Evolutionary conservation across 23 tunicate genomes (phyloP), one percentile per base, ranked within the genome.

Genomic region (Botrylloides violaceus): DNA sequence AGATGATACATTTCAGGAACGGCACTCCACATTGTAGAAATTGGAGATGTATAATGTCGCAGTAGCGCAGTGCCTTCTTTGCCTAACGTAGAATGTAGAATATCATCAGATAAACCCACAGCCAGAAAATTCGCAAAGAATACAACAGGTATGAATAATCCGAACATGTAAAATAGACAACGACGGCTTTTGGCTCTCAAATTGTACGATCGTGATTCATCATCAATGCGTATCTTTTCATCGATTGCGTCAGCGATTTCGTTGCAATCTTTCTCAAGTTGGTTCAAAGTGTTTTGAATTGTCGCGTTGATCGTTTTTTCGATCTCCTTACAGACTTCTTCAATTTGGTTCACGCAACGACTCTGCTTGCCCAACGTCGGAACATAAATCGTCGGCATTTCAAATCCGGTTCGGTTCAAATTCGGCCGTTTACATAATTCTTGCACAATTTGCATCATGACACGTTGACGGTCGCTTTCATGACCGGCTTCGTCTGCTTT

Each of bases 401-500:
- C 98, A 35, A 83, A 91, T 27, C 91, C 90, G 34, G 98, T 83
- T 30, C 91, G 64, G 35, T 92, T 92, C 50, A 92, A 63, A 43
- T 71, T 84, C 29, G 93, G 98, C 2, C 98, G 80, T 55, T 84
- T 84, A 70, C 98, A 92, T 33, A 92, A 71, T 70, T 92, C 98
- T 66, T 92, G 98, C 6, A 92, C 98, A 82, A 92, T 92, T 48
- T 92, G 98, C 98, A 92, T 92, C 98, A 92, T 84, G 22, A 92
- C 98, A n/a, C 98, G 77, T 82, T 92, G 98, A 64, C 98, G 78
- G 53, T 92, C 98, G 65, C 92, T 77, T 76, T 92, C 98, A 49
- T 80, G 83, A 1, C 98, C 98, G n/a, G 98, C 98, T 64, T 84
- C 98, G 65, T 92, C 98, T 48, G 98, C 98, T 65, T 92, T 92